Conservation (phyloP, 2,797 vertebrate genomes). For the Danio aesculapii region DNA sequence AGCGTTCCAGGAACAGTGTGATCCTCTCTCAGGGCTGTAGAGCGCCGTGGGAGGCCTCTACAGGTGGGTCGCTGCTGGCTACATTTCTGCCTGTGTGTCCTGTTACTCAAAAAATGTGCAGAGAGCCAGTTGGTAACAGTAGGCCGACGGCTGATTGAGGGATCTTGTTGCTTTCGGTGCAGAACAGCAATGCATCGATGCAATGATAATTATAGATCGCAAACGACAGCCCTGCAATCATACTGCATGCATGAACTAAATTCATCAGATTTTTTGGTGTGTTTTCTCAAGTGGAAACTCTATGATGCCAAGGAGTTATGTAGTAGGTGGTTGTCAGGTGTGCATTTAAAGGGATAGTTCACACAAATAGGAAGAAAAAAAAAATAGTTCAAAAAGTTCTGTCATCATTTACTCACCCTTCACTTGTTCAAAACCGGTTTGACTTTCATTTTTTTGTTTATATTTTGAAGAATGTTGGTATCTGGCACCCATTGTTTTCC, state of each 20-base stretch:
- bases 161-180: constrained; percentile 5
- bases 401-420: too few species aligned
- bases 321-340: too few species aligned
- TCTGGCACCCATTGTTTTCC: too few species aligned
- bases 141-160: background rate
- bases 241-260: background rate
- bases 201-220: constrained; percentile 7
- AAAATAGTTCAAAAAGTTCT: too few species aligned
- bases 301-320: too few species aligned
- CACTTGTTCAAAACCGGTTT: too few species aligned
- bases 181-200: background rate
- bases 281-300: background rate
- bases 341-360: too few species aligned
- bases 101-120: constrained; percentile 27
- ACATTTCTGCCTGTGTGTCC: constrained; percentile 31
- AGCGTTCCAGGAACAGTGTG: constrained; percentile 48
- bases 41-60: constrained; percentile 47
- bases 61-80: constrained; percentile 40
- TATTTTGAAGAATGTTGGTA: too few species aligned
- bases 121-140: background rate
- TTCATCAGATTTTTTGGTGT: background rate
- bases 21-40: constrained; percentile 48
- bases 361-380: too few species aligned
- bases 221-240: background rate
- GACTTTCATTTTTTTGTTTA: too few species aligned